Conservation (phyloP, 1,140 invertebrate species). For the Zaprionus kolodkinae region DNA sequence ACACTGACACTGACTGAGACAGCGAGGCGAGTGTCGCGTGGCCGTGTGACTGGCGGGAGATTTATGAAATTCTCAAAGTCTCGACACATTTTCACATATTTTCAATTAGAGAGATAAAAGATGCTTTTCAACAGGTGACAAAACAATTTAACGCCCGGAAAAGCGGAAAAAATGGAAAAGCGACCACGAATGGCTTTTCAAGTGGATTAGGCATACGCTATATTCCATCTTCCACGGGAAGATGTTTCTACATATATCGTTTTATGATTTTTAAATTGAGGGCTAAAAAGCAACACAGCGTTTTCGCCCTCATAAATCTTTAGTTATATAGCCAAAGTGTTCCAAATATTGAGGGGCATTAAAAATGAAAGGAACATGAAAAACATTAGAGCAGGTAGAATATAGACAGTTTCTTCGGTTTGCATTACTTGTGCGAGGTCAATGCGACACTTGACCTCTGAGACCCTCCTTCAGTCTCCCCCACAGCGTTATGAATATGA, state of each 20-base stretch:
- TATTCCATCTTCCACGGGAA: neutral
- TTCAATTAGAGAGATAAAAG: conserved; percentile 72
- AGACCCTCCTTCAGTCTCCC: neutral
- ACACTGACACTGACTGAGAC: conserved; percentile 40
- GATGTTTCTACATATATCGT: conserved; percentile 40
- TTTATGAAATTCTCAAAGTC: conserved; percentile 59
- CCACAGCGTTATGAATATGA: conserved; percentile 69
- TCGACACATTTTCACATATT: conserved; percentile 37
- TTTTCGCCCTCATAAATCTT: conserved; percentile 58
- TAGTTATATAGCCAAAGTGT: conserved; percentile 23
- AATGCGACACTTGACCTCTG: conserved; percentile 49
- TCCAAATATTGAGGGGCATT: conserved; percentile 52
- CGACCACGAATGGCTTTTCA: conserved; percentile 41
- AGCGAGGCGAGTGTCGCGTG: conserved; percentile 31
- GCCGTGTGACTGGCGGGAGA: conserved; percentile 21
- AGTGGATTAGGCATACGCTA: conserved; percentile 26
- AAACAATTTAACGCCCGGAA: conserved; percentile 62
- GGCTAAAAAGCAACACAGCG: conserved; percentile 54
- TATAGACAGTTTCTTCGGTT: neutral
- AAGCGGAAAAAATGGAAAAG: conserved; percentile 8
- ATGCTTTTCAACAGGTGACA: conserved; percentile 78
- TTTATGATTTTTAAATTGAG: conserved; percentile 76
- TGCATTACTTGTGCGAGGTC: conserved; percentile 57
- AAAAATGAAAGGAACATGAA: conserved; percentile 15
- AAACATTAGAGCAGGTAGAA: conserved; percentile 14